Base-by-base conservation (phyloP, 2,113 vertebrate genomes). In the Camelus dromedarius region DNA sequence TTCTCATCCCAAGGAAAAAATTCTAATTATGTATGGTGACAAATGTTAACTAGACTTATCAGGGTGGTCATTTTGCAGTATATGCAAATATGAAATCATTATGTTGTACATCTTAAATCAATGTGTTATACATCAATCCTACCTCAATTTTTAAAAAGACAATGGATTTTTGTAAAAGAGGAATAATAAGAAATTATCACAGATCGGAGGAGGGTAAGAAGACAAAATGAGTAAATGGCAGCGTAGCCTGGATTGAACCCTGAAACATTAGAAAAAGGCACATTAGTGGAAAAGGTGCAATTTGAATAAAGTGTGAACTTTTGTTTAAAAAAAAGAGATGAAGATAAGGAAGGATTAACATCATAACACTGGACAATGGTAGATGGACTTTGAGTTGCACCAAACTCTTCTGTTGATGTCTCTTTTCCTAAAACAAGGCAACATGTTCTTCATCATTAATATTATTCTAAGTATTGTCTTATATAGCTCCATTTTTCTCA, bases 401-500 rank as follows among this genome's bases (percentile, higher is more conserved):
- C 48, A 56, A 22, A 8, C 22, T 12, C 48, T 50, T 75, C 20
- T 30, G 32, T 35, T 35, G 46, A 58, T 26, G 12, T 4, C 32
- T 38, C 38, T 72, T 6, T 46, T 48, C 18, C 38, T 13, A 19
- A 82, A 82, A 62, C 18, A 54, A 93, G 42, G 13, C 42, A 54
- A 14, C 5, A 46, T 0, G 9, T 7, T 24, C 56, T 18, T 77
- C 0, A 2, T 35, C 0, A 2, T 12, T 28, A n/a, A 30, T 28
- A 13, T 26, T 46, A 22, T 24, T 38, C 35, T 15, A 13, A 4
- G 16, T 28, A 32, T 8, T 12, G 12, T 50, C 20, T 26, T 46
- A 26, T 0, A 75, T 9, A 46, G 15, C 48, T 83, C 56, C 20
- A 18, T 38, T 30, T 42, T 60, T 46, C n/a, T 90, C 19, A 35